Evolutionary conservation across 2,888 invertebrate genomes (phyloP).

Genomic region (Silvanus unidentatus): DNA sequence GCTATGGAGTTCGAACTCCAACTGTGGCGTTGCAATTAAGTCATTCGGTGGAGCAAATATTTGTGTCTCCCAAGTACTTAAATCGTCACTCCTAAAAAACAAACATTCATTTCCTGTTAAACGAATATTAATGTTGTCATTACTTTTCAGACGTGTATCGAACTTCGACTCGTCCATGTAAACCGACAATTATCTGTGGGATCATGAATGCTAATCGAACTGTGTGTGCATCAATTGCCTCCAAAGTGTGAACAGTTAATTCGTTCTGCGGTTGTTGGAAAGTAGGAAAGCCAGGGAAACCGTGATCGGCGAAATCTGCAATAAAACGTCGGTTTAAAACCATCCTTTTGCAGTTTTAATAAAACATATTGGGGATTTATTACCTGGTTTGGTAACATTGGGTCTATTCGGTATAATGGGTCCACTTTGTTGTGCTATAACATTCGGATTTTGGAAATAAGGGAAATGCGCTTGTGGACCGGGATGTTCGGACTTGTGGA

Average conservation of each 20-base stretch:
- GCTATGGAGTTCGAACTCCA: constrained; percentile 76
- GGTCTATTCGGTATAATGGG: constrained; percentile 28
- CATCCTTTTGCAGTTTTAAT: too few species aligned
- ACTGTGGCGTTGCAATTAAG: constrained; percentile 74
- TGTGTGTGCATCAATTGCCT: constrained; percentile 72
- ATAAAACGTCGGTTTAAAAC: too few species aligned
- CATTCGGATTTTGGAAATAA: too few species aligned
- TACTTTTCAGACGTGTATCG: constrained; percentile 75
- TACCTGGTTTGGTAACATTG: constrained; percentile 35
- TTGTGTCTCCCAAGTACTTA: constrained; percentile 74
- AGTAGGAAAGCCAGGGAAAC: constrained; percentile 41
- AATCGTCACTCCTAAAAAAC: constrained; percentile 50
- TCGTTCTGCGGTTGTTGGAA: constrained; percentile 46
- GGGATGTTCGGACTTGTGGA: constrained; percentile 35
- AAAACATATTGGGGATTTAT: too few species aligned
- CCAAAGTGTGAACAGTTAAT: constrained; percentile 53
- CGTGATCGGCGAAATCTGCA: too few species aligned
- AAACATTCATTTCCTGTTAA: too few species aligned
- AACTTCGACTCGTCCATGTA: constrained; percentile 81
- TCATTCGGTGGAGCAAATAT: constrained; percentile 83
- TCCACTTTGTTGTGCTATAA: constrained; percentile 34
- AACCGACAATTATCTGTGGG: constrained; percentile 74
- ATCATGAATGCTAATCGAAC: constrained; percentile 78
- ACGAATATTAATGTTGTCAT: constrained; percentile 39
- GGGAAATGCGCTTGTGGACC: too few species aligned